Percentiles rank a stretch among this genome's conserved stretches.
phyloP scores from a whole-genome alignment of 2,113 vertebrate genomes.

The Xiphophorus maculatus region DNA sequence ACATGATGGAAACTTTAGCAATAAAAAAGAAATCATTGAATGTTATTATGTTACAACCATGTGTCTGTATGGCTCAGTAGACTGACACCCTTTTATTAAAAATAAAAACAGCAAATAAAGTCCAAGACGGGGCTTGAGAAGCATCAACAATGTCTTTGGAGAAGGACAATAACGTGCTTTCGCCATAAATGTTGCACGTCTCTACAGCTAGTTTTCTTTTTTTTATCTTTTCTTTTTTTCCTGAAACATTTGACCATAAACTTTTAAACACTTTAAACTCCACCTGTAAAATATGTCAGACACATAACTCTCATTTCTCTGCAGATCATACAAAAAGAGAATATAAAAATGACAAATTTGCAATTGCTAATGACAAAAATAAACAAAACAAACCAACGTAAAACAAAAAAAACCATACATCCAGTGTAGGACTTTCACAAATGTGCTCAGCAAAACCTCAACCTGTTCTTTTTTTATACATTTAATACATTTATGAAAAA shows the following conservation, averaged over 20 bases:
- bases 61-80: constrained; percentile 41
- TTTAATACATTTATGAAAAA: constrained; percentile 81
- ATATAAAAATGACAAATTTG: constrained; percentile 59
- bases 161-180: constrained; percentile 37
- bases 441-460: constrained; percentile 75
- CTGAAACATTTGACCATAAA: constrained; percentile 64
- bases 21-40: constrained; percentile 1
- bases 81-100: constrained; percentile 37
- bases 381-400: constrained; percentile 36
- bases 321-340: constrained; percentile 50
- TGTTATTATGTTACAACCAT: constrained; percentile 33
- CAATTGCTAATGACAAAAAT: constrained; percentile 59
- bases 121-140: constrained; percentile 15
- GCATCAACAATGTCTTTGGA: constrained; percentile 56
- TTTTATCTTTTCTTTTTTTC: constrained; percentile 27
- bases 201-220: constrained; percentile 21
- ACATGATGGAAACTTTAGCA: constrained; percentile 15
- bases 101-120: constrained; percentile 22
- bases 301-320: constrained; percentile 56
- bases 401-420: constrained; percentile 58
- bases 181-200: constrained; percentile 36
- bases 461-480: constrained; percentile 74
- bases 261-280: constrained; percentile 56
- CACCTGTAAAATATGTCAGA: constrained; percentile 50
- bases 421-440: constrained; percentile 86